phyloP scores from a whole-genome alignment of 2,888 invertebrate species.

The Tetranychus piercei region DNA sequence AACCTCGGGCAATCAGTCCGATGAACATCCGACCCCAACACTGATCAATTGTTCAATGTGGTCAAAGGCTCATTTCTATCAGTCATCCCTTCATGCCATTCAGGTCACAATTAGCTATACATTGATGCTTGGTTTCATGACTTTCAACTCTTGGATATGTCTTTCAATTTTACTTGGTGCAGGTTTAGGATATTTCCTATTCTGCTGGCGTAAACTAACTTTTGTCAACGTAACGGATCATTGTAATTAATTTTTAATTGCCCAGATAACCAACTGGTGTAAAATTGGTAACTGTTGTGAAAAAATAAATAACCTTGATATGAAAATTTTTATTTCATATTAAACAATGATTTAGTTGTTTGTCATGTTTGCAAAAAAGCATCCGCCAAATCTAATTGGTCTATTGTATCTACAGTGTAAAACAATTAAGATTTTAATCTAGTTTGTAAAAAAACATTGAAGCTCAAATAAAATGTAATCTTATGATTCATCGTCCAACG shows the following conservation, averaged over 20 bases:
- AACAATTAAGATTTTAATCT: slow-evolving; percentile 10
- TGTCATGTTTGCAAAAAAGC: too few relatives aligned
- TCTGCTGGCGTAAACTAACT: slow-evolving; percentile 66
- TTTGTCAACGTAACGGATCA: slow-evolving; percentile 25
- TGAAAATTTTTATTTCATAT: too few relatives aligned
- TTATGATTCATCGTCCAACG: not conserved
- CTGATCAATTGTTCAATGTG: slow-evolving; percentile 13
- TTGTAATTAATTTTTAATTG: slow-evolving; percentile 22
- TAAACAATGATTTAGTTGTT: too few relatives aligned
- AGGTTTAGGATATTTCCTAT: slow-evolving; percentile 76
- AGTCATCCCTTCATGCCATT: slow-evolving; percentile 67
- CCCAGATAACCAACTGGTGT: too few relatives aligned
- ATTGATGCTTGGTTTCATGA: slow-evolving; percentile 91
- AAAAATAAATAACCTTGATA: too few relatives aligned
- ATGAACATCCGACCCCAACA: not conserved
- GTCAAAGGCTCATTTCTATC: slow-evolving; percentile 46
- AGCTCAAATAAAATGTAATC: too few relatives aligned
- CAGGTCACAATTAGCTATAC: slow-evolving; percentile 80
- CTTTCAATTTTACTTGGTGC: slow-evolving; percentile 70
- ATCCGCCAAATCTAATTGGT: too few relatives aligned
- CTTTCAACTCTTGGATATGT: slow-evolving; percentile 84
- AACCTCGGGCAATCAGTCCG: not conserved
- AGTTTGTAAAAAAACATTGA: too few relatives aligned
- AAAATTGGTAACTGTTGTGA: too few relatives aligned
- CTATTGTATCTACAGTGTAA: too few relatives aligned